A percentile compares a stretch with the other conserved stretches of the same genome.
Evolutionary conservation across 92 coral and sea anemone species (phyloP).

Genomic region (Desmophyllum pertusum): DNA sequence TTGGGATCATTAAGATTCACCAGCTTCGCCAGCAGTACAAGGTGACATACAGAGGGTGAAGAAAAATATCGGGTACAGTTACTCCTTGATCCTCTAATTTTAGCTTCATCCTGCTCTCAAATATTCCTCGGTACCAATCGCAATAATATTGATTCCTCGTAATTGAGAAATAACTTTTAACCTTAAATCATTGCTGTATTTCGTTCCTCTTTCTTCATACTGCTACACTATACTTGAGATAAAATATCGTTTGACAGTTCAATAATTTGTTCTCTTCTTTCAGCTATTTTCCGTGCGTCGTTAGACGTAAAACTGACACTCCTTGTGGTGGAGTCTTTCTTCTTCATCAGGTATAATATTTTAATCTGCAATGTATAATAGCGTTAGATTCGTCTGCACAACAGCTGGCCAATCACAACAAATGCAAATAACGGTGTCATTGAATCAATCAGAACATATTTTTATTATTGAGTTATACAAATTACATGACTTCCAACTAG

Average conservation of each 20-base stretch:
- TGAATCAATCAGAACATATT: too few relatives aligned
- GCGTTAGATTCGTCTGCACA: neutral
- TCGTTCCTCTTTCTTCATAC: neutral
- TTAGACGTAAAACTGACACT: slow-evolving; percentile 71
- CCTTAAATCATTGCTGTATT: neutral
- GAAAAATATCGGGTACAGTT: too few relatives aligned
- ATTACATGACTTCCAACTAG: too few relatives aligned
- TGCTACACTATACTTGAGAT: neutral
- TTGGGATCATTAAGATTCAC: too few relatives aligned
- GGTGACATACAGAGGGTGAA: too few relatives aligned
- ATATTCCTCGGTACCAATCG: neutral
- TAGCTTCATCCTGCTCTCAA: neutral
- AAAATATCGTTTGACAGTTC: neutral
- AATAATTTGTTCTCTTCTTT: slow-evolving; percentile 3
- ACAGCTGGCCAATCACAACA: too few relatives aligned
- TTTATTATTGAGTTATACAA: too few relatives aligned
- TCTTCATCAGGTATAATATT: slow-evolving; percentile 83
- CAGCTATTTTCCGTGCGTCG: slow-evolving; percentile 94
- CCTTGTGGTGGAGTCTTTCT: slow-evolving; percentile 78
- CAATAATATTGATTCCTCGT: neutral
- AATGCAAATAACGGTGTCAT: too few relatives aligned
- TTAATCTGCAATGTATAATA: neutral
- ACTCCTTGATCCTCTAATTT: neutral
- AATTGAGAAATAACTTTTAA: neutral
- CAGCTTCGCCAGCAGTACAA: too few relatives aligned